These are phyloP conservation scores for Leptinotarsa haldemani DNA, from an alignment of 2,888 invertebrate species.

Conservation along the genomic window DNA sequence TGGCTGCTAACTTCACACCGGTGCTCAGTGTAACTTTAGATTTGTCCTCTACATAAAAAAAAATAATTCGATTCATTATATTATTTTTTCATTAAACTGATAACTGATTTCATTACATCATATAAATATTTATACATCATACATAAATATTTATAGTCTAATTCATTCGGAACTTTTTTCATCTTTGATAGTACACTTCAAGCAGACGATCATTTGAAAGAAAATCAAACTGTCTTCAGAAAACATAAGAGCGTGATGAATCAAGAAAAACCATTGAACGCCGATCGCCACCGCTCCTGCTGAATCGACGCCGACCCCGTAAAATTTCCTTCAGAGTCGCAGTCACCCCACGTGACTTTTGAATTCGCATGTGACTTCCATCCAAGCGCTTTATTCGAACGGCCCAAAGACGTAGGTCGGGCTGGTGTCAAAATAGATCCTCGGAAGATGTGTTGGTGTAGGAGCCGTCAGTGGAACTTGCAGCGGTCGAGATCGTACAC, in stretches of 20 bases:
- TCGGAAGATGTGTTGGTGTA: constrained; percentile 12
- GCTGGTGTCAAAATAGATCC: constrained; percentile 14
- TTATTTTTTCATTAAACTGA: too few relatives aligned
- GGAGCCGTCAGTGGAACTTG: constrained; percentile 2
- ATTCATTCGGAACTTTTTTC: too few relatives aligned
- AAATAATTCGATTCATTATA: too few relatives aligned
- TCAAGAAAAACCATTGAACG: not conserved
- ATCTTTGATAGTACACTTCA: too few relatives aligned
- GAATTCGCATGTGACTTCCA: constrained; percentile 1
- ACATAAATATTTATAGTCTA: too few relatives aligned
- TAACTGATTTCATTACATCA: too few relatives aligned
- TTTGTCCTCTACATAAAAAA: too few relatives aligned
- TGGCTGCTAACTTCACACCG: too few relatives aligned
- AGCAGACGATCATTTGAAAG: too few relatives aligned
- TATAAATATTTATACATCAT: too few relatives aligned
- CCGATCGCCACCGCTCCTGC: not conserved
- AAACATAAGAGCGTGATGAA: not conserved
- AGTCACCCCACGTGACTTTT: not conserved
- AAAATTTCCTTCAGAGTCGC: not conserved
- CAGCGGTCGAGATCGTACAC: not conserved
- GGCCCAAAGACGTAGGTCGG: constrained; percentile 13
- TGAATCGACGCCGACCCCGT: not conserved
- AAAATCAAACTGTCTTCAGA: not conserved
- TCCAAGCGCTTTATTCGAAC: constrained; percentile 5
- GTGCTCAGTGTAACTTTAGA: too few relatives aligned